phyloP scores from a whole-genome alignment of 2,888 invertebrate species.

The Petrolisthes cinctipes region DNA sequence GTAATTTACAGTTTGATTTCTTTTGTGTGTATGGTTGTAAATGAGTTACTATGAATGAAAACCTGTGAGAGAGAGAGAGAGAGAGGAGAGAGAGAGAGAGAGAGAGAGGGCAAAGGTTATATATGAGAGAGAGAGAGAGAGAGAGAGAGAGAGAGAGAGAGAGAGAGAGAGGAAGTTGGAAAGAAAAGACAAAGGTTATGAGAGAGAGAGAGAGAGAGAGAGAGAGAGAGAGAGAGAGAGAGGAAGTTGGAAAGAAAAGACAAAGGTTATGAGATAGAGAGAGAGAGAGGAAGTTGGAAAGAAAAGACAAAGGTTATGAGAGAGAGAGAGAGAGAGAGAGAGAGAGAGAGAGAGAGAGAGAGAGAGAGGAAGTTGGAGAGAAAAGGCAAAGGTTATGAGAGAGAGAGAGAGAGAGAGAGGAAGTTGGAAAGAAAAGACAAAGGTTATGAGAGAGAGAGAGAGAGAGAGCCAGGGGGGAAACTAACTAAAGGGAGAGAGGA shows the following conservation, averaged over 20 bases:
- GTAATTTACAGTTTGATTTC: too few relatives aligned
- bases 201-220: not conserved
- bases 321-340: conserved; percentile 7
- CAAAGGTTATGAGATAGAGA: not conserved
- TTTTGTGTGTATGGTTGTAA: not conserved
- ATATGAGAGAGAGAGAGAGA: not conserved
- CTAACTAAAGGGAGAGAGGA: not conserved
- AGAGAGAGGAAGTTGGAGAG: not conserved
- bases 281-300: not conserved
- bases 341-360: not conserved
- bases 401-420: conserved; percentile 3
- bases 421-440: not conserved
- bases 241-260: not conserved
- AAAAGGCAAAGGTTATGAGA: not conserved
- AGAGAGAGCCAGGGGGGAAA: not conserved
- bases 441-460: not conserved
- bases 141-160: conserved; percentile 1
- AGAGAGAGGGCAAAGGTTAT: not conserved
- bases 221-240: not conserved
- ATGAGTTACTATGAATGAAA: not conserved
- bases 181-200: not conserved
- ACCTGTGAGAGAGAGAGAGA: not conserved
- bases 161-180: not conserved
- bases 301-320: conserved; percentile 1
- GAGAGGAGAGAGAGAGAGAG: not conserved